A percentile compares a stretch with the other conserved stretches of the same genome.
phyloP scores from a whole-genome alignment of 2,888 invertebrate genomes.

The Panzeria rudis region DNA sequence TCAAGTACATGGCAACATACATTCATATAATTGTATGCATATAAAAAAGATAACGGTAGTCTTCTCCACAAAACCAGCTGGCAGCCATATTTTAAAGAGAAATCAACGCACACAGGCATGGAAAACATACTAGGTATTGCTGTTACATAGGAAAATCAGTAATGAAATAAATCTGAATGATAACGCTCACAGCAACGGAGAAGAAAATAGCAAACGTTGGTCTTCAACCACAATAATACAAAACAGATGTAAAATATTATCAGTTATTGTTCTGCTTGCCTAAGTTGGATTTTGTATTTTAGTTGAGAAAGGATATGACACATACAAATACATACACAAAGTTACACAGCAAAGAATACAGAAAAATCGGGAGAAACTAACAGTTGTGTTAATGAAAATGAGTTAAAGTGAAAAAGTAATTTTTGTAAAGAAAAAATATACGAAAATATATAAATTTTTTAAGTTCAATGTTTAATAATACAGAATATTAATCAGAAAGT shows the following conservation, averaged over 20 bases:
- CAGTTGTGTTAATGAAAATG: constrained; percentile 50
- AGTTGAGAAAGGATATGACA: constrained; percentile 67
- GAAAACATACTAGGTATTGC: not conserved
- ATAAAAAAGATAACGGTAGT: constrained; percentile 24
- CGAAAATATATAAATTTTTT: constrained; percentile 2
- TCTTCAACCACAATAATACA: constrained; percentile 11
- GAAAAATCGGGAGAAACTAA: constrained; percentile 59
- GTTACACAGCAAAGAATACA: constrained; percentile 50
- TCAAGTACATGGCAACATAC: constrained; percentile 56
- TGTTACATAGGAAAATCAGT: constrained; percentile 42
- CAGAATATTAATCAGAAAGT: not conserved
- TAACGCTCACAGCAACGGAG: constrained; percentile 57
- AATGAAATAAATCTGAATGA: constrained; percentile 46
- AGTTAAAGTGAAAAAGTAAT: constrained; percentile 24
- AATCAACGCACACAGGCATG: not conserved
- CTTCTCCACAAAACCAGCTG: constrained; percentile 28
- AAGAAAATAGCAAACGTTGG: not conserved
- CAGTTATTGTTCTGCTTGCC: constrained; percentile 47
- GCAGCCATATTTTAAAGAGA: constrained; percentile 39
- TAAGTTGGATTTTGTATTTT: constrained; percentile 47
- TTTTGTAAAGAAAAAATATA: constrained; percentile 9
- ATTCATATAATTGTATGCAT: not conserved
- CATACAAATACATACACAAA: constrained; percentile 35
- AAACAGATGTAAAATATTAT: constrained; percentile 50
- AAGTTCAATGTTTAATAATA: not conserved